Evolutionary conservation across 2,888 invertebrate species (phyloP), one percentile per base, ranked within the genome.

Genomic region (Nephrotoma guestfalica): DNA sequence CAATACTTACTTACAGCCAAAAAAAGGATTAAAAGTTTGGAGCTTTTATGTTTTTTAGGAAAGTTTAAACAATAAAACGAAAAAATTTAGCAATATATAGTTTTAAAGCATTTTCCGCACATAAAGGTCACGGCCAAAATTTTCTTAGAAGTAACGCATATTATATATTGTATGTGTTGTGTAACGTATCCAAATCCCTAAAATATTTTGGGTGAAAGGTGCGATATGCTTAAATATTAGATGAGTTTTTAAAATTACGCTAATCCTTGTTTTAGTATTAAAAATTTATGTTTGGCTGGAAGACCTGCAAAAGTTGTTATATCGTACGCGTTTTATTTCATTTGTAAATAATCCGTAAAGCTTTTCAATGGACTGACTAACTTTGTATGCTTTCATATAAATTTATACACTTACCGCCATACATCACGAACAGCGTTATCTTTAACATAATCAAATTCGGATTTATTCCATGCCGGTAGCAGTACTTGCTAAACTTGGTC

Each of bases 361-460:
- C 30, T 30, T 30, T 30, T 30, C 30, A 30, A 30, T 30, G 30
- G 30, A 2, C 30, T 30, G 30, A 30, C 30, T 30, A 30, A 30
- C 30, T 30, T 30, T 30, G 30, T 30, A 30, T 30, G 30, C 30
- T 30, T 30, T 30, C 3, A 57, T 15, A 57, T 18, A 57, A 15
- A 15, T 9, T 43, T 43, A 30, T 6, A 0, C 18, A 91, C 92
- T 92, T 92, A 94, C 95, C 94, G 90, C 96, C 96, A 90, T 96
- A 96, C 93, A 96, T 95, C 89, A 96, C 95, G 91, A 96, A 96
- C 9, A 96, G 92, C 45, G 96, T 96, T 89, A 96, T 93, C 93
- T 96, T 96, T 89, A 96, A 91, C 94, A 96, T 96, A 88, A 96
- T 93, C 89, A 96, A 92, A 91, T 96, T 95, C 86, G 95, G 95